phyloP scores from a whole-genome alignment of 2,888 invertebrate species.

The Nomada flava region DNA sequence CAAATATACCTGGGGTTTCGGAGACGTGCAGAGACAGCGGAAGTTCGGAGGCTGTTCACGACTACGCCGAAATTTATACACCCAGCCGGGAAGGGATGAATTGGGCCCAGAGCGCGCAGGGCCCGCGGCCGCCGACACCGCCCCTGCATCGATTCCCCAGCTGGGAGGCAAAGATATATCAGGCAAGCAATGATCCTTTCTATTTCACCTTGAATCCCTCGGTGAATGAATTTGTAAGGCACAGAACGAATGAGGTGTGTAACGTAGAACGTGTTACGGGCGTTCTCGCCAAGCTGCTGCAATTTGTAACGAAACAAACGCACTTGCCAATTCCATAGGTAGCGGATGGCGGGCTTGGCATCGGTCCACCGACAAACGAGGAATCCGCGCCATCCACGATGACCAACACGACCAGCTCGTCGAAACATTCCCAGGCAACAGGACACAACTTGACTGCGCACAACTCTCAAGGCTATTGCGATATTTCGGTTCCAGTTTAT shows the following conservation, averaged over 20 bases:
- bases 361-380: slow-evolving; percentile 81
- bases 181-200: slow-evolving; percentile 88
- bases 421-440: slow-evolving; percentile 82
- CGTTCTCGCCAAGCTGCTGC: slow-evolving; percentile 18
- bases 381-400: slow-evolving; percentile 80
- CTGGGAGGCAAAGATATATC: slow-evolving; percentile 98
- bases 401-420: slow-evolving; percentile 80
- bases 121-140: slow-evolving; percentile 92
- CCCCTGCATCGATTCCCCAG: slow-evolving; percentile 96
- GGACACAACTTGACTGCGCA: slow-evolving; percentile 82
- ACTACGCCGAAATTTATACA: slow-evolving; percentile 97
- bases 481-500: slow-evolving; percentile 97
- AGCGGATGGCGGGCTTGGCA: slow-evolving; percentile 83
- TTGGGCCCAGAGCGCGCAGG: slow-evolving; percentile 84
- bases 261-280: too few species aligned
- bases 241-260: background rate
- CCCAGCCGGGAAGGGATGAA: slow-evolving; percentile 91
- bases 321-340: slow-evolving; percentile 71
- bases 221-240: background rate
- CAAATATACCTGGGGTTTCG: slow-evolving; percentile 80
- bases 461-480: slow-evolving; percentile 92
- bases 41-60: slow-evolving; percentile 88
- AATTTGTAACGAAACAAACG: slow-evolving; percentile 30
- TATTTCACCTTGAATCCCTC: too few species aligned
- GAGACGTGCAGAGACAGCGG: slow-evolving; percentile 80